Conservation (phyloP, 92 coral and sea anemone species). For the Porites divaricata region DNA sequence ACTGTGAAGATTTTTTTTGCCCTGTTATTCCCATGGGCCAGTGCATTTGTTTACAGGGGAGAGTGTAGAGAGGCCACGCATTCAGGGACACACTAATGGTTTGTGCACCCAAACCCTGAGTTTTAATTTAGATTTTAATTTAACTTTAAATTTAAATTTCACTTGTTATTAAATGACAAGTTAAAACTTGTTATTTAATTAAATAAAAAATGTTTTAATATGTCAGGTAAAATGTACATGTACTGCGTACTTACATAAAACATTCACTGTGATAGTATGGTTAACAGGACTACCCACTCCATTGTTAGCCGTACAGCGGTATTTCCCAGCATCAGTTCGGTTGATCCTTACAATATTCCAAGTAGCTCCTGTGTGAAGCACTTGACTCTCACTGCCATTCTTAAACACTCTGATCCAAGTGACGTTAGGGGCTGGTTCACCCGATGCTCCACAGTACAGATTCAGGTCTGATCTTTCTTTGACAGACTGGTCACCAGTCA, state of each 20-base stretch:
- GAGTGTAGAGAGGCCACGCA: too few species aligned
- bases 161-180: too few species aligned
- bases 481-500: not conserved
- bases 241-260: not conserved
- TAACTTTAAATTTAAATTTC: too few species aligned
- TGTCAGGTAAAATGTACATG: too few species aligned
- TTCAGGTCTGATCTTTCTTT: not conserved
- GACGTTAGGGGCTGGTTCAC: constrained; percentile 1
- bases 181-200: too few species aligned
- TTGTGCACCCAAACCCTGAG: too few species aligned
- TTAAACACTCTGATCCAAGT: not conserved
- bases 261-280: not conserved
- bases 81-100: too few species aligned
- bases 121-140: too few species aligned
- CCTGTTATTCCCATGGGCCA: too few species aligned
- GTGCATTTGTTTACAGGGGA: too few species aligned
- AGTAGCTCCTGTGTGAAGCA: not conserved
- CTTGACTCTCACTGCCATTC: not conserved
- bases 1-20: too few species aligned
- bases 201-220: too few species aligned
- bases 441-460: not conserved
- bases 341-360: not conserved
- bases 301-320: not conserved
- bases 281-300: not conserved
- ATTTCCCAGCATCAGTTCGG: not conserved